These are phyloP conservation scores for Dicerorhinus sumatrensis DNA, from an alignment of 2,113 vertebrate species.

Conservation along the genomic window DNA sequence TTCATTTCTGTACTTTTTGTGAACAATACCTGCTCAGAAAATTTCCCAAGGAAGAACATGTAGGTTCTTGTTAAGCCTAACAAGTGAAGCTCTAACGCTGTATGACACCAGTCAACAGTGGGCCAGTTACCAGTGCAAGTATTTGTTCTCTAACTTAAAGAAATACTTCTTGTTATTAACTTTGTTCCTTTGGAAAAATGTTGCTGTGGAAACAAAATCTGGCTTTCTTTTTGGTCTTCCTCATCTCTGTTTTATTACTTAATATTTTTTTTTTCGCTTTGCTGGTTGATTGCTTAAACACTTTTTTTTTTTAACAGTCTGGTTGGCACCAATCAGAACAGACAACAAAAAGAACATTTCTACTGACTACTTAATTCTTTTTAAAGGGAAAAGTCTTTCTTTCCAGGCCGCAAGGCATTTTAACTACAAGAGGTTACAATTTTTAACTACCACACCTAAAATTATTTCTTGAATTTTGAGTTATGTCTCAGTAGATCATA, in stretches of 20 bases:
- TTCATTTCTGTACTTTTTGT: slow-evolving; percentile 18
- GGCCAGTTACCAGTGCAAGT: neutral
- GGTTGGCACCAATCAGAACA: neutral
- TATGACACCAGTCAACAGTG: neutral
- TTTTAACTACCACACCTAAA: neutral
- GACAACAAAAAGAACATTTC: neutral
- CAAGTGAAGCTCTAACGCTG: neutral
- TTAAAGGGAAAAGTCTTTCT: neutral
- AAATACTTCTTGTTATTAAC: neutral
- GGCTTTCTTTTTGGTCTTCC: neutral
- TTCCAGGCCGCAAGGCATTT: neutral
- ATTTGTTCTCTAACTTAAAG: slow-evolving; percentile 34
- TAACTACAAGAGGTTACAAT: neutral
- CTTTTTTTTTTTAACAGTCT: neutral
- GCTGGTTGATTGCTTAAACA: slow-evolving; percentile 17
- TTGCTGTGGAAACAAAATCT: slow-evolving; percentile 14
- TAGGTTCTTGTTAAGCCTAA: slow-evolving; percentile 46
- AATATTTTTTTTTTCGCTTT: neutral
- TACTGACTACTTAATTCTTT: neutral
- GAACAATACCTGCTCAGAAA: slow-evolving; percentile 30
- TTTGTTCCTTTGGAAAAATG: neutral
- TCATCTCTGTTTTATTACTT: slow-evolving; percentile 29
- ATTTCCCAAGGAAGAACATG: neutral
- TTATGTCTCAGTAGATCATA: neutral
- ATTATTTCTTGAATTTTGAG: neutral